Percentiles rank a stretch among this genome's conserved stretches.
Evolutionary conservation across 2,113 vertebrate species (phyloP).

Genomic region (Odontophorus gujanensis): DNA sequence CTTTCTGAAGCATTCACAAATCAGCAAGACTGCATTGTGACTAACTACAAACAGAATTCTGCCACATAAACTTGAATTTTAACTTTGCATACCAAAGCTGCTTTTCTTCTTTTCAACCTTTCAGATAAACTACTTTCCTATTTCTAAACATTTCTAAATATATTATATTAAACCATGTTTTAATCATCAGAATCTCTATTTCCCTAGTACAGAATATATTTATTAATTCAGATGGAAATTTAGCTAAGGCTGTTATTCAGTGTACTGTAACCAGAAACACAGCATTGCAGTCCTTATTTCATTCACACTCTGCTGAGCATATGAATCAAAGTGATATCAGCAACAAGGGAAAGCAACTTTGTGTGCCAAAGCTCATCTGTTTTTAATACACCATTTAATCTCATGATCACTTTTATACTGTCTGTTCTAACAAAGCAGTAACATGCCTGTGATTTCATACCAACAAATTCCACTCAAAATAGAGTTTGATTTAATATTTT

Average conservation of each 20-base stretch:
- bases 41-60: not conserved
- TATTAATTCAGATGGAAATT: not conserved
- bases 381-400: slow-evolving; percentile 27
- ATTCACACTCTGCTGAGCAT: not conserved
- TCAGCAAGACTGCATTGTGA: not conserved
- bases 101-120: not conserved
- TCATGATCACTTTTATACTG: not conserved
- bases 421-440: not conserved
- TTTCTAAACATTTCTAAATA: not conserved
- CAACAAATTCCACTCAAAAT: not conserved
- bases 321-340: not conserved
- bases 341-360: not conserved
- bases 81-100: not conserved
- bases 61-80: not conserved
- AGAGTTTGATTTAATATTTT: not conserved
- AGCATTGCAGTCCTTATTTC: not conserved
- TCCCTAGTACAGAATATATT: not conserved
- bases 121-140: not conserved
- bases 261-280: not conserved
- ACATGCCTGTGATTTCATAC: not conserved
- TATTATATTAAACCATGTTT: not conserved
- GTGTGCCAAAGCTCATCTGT: not conserved
- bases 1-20: not conserved
- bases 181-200: not conserved
- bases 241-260: not conserved